Conservation (phyloP, 2,797 vertebrate genomes). For the Sebastolobus altivelis region DNA sequence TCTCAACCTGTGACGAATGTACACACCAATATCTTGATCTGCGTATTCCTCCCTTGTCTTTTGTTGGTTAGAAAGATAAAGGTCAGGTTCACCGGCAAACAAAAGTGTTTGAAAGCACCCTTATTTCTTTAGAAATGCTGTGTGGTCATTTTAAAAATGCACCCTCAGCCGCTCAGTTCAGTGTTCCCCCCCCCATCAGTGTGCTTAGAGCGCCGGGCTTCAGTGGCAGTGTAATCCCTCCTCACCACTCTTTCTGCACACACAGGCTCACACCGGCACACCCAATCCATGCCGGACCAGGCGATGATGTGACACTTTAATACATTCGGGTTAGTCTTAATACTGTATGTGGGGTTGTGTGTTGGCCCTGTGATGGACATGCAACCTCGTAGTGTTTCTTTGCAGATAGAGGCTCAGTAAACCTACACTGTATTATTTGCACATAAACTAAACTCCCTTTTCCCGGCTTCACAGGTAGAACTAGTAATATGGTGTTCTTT, state of each 20-base stretch:
- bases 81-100: conserved; percentile 50
- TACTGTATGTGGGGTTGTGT: conserved; percentile 5
- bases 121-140: conserved; percentile 76
- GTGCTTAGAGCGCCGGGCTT: conserved; percentile 50
- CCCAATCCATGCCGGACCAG: conserved; percentile 24
- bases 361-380: neutral
- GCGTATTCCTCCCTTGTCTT: conserved; percentile 40
- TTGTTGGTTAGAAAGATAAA: conserved; percentile 56
- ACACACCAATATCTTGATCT: conserved; percentile 26
- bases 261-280: conserved; percentile 25
- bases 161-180: conserved; percentile 74
- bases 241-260: conserved; percentile 42
- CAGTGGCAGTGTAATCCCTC: conserved; percentile 62
- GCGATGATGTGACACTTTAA: conserved; percentile 1
- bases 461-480: neutral
- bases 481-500: neutral
- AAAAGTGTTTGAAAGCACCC: conserved; percentile 62
- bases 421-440: neutral
- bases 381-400: neutral
- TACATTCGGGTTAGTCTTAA: neutral
- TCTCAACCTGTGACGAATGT: neutral
- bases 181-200: conserved; percentile 9
- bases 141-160: conserved; percentile 79
- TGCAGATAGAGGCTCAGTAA: neutral
- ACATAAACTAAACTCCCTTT: neutral